Percentiles rank a stretch among this genome's conserved stretches.
These are phyloP conservation scores for Clistopyga incitator DNA, from an alignment of 2,888 invertebrate species.

Conservation along the genomic window DNA sequence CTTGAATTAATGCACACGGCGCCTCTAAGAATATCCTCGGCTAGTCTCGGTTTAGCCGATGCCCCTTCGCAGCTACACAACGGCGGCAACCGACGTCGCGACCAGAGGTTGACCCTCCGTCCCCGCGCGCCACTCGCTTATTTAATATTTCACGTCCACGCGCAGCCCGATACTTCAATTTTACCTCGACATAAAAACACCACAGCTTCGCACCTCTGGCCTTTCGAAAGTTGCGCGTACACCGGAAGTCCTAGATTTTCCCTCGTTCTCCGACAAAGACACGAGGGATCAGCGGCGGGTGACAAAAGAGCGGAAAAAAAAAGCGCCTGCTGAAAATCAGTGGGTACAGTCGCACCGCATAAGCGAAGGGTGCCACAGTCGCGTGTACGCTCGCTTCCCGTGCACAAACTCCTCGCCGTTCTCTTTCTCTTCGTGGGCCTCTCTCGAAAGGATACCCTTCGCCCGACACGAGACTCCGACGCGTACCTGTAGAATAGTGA, in stretches of 20 bases:
- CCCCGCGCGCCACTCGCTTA: slow-evolving; percentile 46
- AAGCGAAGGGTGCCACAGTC: slow-evolving; percentile 40
- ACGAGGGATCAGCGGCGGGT: not conserved
- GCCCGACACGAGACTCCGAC: not conserved
- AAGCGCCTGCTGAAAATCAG: not conserved
- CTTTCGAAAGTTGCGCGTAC: no score
- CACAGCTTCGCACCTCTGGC: no score
- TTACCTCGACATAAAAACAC: no score
- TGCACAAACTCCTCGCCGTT: slow-evolving; percentile 10
- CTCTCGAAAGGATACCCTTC: not conserved
- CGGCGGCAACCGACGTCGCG: slow-evolving; percentile 73
- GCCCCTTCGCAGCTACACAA: slow-evolving; percentile 72
- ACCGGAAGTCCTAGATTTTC: no score
- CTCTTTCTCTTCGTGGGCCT: slow-evolving; percentile 9
- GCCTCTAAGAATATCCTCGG: slow-evolving; percentile 80
- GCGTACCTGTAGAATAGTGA: slow-evolving; percentile 40
- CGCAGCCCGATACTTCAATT: not conserved
- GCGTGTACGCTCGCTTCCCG: slow-evolving; percentile 15
- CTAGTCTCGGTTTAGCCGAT: slow-evolving; percentile 73
- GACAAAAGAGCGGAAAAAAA: not conserved
- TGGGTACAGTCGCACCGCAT: not conserved
- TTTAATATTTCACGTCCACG: no score
- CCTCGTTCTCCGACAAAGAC: not conserved
- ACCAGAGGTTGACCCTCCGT: slow-evolving; percentile 70
- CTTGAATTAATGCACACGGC: slow-evolving; percentile 79